Conservation (phyloP, 2,113 vertebrate genomes). For the Pimephales promelas region DNA sequence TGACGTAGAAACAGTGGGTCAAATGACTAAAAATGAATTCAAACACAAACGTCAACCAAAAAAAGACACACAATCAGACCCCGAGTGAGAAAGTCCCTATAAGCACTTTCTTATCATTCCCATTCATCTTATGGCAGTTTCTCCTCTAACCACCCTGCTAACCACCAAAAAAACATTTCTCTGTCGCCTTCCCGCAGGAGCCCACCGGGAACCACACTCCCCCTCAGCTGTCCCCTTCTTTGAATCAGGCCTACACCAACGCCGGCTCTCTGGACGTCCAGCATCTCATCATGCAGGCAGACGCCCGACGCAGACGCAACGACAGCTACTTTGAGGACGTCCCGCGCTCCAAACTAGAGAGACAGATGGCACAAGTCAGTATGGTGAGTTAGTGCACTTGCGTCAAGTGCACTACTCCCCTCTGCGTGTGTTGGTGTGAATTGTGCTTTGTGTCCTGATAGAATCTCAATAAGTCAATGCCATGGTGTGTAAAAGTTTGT, state of each 20-base stretch:
- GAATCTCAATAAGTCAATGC: background rate
- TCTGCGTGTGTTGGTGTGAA: background rate
- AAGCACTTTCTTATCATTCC: too few relatives aligned
- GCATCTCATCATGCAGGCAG: constrained; percentile 99
- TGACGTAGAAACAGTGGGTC: background rate
- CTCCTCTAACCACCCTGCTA: background rate
- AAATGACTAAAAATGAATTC: background rate
- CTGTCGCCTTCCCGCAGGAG: constrained; percentile 76
- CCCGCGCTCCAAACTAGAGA: constrained; percentile 97
- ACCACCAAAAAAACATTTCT: background rate
- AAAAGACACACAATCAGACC: background rate
- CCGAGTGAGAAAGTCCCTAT: background rate
- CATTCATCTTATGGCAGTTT: background rate
- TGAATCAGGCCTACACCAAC: constrained; percentile 94
- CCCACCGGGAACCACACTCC: constrained; percentile 96
- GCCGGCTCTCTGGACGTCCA: constrained; percentile 98
- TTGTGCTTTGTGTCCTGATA: background rate
- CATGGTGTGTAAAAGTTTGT: constrained; percentile 8
- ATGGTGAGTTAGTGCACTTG: constrained; percentile 72
- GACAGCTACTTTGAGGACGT: constrained; percentile 99
- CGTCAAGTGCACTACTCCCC: constrained; percentile 8
- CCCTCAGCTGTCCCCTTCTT: constrained; percentile 94
- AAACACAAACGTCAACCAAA: background rate
- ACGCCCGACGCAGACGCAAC: constrained; percentile 96
- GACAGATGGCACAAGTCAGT: constrained; percentile 99